Percentiles rank a stretch among this genome's conserved stretches.
phyloP scores from a whole-genome alignment of 2,888 invertebrate genomes.

The Rotaria socialis region DNA sequence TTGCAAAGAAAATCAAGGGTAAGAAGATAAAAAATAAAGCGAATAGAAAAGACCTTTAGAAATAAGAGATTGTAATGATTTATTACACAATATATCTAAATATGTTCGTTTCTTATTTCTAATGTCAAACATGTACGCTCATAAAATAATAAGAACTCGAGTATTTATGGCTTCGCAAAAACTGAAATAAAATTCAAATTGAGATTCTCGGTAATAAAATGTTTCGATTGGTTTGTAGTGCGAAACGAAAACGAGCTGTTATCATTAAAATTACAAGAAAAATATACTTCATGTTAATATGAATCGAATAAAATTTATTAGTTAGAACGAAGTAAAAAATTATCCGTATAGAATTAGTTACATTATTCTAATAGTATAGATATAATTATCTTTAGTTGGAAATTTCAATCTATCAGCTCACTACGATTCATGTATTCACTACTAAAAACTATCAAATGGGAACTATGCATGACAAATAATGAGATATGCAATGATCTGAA shows the following conservation, averaged over 20 bases:
- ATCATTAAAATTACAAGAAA: not conserved
- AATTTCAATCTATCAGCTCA: not conserved
- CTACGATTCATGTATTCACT: not conserved
- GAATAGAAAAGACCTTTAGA: no score
- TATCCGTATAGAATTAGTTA: not conserved
- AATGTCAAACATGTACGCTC: not conserved
- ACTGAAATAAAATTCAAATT: not conserved
- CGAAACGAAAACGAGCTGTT: no score
- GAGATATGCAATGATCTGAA: no score
- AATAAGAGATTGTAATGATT: not conserved
- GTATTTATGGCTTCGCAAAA: not conserved
- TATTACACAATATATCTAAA: no score
- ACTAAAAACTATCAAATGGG: not conserved
- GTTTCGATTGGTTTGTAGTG: no score
- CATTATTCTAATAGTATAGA: not conserved
- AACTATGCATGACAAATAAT: not conserved
- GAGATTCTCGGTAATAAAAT: no score
- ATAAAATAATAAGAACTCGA: not conserved
- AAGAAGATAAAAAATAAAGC: not conserved
- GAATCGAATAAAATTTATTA: not conserved
- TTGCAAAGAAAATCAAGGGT: slow-evolving; percentile 92
- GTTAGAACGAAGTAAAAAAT: not conserved
- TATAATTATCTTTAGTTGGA: not conserved
- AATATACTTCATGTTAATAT: not conserved
- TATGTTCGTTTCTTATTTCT: not conserved